Percentiles rank a stretch among this genome's conserved stretches.
Conservation (phyloP, 2,113 vertebrate species). For the Phalacrocorax pelagicus region DNA sequence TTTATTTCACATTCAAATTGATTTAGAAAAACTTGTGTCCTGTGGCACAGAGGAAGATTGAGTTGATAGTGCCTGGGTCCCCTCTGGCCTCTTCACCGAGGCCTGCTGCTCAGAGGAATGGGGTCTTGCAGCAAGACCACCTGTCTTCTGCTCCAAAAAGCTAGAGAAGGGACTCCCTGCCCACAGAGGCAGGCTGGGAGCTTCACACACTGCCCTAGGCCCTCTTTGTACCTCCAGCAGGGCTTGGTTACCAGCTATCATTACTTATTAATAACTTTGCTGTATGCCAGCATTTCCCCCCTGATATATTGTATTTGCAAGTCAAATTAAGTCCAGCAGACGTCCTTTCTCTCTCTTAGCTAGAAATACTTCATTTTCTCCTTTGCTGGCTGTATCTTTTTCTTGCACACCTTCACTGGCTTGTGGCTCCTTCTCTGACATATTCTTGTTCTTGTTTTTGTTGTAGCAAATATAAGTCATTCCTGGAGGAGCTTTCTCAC, state of each 20-base stretch:
- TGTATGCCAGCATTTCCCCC: slow-evolving; percentile 6
- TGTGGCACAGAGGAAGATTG: background rate
- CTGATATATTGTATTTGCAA: background rate
- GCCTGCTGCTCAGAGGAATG: background rate
- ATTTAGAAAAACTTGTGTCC: background rate
- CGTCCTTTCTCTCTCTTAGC: background rate
- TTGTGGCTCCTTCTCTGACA: background rate
- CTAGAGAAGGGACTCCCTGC: background rate
- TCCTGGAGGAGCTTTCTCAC: background rate
- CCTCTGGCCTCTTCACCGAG: background rate
- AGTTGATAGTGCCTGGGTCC: background rate
- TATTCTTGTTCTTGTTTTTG: background rate
- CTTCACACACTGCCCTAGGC: background rate
- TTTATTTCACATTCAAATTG: background rate
- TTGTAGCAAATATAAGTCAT: background rate
- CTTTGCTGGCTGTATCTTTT: background rate
- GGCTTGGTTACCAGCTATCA: background rate
- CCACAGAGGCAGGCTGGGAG: background rate
- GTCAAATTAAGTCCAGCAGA: background rate
- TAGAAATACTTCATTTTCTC: background rate
- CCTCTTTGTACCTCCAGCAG: background rate
- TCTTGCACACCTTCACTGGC: background rate
- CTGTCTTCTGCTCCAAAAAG: background rate
- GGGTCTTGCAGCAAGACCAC: background rate
- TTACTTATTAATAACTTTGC: slow-evolving; percentile 3